Evolutionary conservation across 2,797 vertebrate species (phyloP).

Genomic region (Halcyon smyrnensis): DNA sequence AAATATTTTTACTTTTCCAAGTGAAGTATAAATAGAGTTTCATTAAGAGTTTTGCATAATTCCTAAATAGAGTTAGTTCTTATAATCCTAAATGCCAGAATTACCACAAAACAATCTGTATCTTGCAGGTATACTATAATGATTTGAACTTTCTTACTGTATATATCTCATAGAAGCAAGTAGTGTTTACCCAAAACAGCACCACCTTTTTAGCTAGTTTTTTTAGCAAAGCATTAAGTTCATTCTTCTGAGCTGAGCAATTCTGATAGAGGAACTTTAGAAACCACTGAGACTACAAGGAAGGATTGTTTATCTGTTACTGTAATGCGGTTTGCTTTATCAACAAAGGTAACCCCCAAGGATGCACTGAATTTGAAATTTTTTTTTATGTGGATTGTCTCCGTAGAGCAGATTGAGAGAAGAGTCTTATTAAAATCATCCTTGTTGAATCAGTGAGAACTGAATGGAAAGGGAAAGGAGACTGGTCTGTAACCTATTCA

Average conservation of each 20-base stretch:
- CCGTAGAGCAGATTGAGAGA: neutral
- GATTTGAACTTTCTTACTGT: neutral
- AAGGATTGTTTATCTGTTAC: neutral
- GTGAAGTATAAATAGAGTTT: neutral
- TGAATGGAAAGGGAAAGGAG: neutral
- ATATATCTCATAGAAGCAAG: neutral
- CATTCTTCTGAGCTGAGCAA: neutral
- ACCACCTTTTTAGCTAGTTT: neutral
- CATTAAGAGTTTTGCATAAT: neutral
- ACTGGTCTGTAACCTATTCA: neutral
- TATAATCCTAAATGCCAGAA: neutral
- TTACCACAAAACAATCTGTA: neutral
- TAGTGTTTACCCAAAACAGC: neutral
- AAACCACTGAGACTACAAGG: neutral
- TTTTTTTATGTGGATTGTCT: neutral
- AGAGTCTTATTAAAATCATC: neutral
- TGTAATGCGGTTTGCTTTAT: slow-evolving; percentile 19
- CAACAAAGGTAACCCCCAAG: neutral
- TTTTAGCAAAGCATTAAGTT: neutral
- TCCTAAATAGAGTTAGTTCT: neutral
- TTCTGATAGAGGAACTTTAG: neutral
- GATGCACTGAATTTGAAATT: neutral
- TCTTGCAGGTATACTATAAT: neutral
- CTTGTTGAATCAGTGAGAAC: neutral
- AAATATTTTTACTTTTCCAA: neutral